Conservation (phyloP, 2,888 invertebrate genomes). For the Rotaria sp. region DNA sequence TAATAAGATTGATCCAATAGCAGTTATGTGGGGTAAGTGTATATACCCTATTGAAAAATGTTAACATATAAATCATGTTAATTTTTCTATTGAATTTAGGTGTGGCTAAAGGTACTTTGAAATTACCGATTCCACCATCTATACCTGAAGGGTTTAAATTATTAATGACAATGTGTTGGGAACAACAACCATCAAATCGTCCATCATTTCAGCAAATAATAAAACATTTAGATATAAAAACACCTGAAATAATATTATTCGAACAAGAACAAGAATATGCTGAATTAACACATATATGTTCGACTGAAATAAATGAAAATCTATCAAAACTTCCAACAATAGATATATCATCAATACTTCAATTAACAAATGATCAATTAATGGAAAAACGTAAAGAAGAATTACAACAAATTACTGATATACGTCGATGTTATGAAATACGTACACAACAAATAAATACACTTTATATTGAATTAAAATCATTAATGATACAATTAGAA, state of each 20-base stretch:
- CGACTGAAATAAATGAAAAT: slow-evolving; percentile 43
- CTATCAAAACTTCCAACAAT: slow-evolving; percentile 20
- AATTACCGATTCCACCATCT: slow-evolving; percentile 77
- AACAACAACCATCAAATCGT: slow-evolving; percentile 75
- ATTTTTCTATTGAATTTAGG: not conserved
- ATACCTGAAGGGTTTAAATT: slow-evolving; percentile 74
- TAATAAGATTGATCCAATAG: slow-evolving; percentile 85
- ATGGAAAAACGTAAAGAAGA: slow-evolving; percentile 27
- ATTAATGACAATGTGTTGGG: slow-evolving; percentile 82
- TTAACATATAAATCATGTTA: no score
- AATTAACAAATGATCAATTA: slow-evolving; percentile 3
- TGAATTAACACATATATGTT: slow-evolving; percentile 64
- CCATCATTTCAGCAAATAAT: slow-evolving; percentile 83
- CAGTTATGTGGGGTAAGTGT: slow-evolving; percentile 89
- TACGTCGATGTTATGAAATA: slow-evolving; percentile 77
- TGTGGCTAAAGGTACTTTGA: not conserved
- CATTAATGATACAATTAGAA: slow-evolving; percentile 74
- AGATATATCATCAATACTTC: slow-evolving; percentile 19
- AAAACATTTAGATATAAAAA: slow-evolving; percentile 80
- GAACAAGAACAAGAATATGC: slow-evolving; percentile 30
- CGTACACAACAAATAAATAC: slow-evolving; percentile 83
- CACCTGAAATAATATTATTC: slow-evolving; percentile 65
- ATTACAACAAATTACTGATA: slow-evolving; percentile 68
- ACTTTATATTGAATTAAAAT: slow-evolving; percentile 76
- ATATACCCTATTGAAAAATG: no score